Evolutionary conservation across 35 echinoderm and acorn worm genomes (phyloP).

Genomic region (Apostichopus parvimensis): DNA sequence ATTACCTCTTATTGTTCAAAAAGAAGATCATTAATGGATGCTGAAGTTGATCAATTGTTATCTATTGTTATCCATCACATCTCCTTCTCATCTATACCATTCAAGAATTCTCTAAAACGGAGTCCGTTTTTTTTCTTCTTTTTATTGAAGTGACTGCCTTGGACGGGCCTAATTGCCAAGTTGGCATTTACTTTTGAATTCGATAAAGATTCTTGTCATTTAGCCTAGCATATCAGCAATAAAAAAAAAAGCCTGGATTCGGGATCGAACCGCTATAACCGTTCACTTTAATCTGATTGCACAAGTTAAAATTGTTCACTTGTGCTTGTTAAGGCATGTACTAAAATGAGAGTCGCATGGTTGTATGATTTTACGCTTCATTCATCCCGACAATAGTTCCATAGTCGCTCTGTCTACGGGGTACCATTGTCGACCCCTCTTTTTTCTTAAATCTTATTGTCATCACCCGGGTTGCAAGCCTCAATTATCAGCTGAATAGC

Average conservation of each 20-base stretch:
- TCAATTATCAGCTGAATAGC: constrained; percentile 41
- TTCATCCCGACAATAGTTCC: constrained; percentile 19
- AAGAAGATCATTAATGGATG: constrained; percentile 22
- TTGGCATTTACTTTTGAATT: constrained; percentile 38
- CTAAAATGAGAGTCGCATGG: constrained; percentile 6
- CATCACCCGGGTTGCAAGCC: not conserved
- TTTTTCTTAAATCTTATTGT: constrained; percentile 27
- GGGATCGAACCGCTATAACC: not conserved
- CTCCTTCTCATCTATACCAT: not conserved
- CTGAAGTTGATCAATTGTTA: constrained; percentile 35
- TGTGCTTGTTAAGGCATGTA: not conserved
- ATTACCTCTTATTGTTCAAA: constrained; percentile 19
- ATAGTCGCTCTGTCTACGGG: constrained; percentile 50
- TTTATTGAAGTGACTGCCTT: not conserved
- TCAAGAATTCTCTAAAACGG: not conserved
- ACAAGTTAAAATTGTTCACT: constrained; percentile 30
- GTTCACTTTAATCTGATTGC: constrained; percentile 51
- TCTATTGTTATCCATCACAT: constrained; percentile 12
- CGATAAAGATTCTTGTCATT: constrained; percentile 46
- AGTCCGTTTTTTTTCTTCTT: not conserved
- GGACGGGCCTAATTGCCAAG: constrained; percentile 42
- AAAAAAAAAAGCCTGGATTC: not conserved
- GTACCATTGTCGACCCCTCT: not conserved
- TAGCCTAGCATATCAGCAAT: not conserved
- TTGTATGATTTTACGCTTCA: constrained; percentile 42